A percentile compares a stretch with the other conserved stretches of the same genome.
These are phyloP conservation scores for Thunnus albacares DNA, from an alignment of 2,797 vertebrate species.

Conservation along the genomic window DNA sequence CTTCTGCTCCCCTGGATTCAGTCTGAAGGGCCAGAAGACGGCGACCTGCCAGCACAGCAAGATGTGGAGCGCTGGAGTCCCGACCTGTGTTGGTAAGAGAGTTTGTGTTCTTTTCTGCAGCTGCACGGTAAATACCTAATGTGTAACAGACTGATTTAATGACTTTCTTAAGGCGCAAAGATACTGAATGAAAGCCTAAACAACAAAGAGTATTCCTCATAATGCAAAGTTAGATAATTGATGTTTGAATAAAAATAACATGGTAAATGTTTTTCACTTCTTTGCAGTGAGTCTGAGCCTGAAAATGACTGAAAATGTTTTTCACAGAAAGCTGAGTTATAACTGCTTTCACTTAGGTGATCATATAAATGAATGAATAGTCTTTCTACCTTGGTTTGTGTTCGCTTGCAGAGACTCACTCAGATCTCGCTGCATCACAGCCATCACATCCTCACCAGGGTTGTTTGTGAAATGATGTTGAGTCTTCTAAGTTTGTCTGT, in stretches of 20 bases:
- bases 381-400: slow-evolving; percentile 17
- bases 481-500: background rate
- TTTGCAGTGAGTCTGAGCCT: slow-evolving; percentile 21
- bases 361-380: slow-evolving; percentile 19
- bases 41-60: slow-evolving; percentile 92
- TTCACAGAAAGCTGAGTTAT: background rate
- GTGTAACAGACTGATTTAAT: slow-evolving; percentile 24
- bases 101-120: slow-evolving; percentile 20
- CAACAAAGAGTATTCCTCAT: background rate
- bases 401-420: background rate
- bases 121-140: slow-evolving; percentile 14
- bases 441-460: background rate
- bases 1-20: slow-evolving; percentile 94
- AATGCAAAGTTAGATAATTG: slow-evolving; percentile 25
- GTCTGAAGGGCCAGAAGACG: slow-evolving; percentile 90
- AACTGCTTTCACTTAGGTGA: slow-evolving; percentile 10
- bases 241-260: slow-evolving; percentile 27
- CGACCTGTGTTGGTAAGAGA: slow-evolving; percentile 91
- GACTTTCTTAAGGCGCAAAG: slow-evolving; percentile 11
- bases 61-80: slow-evolving; percentile 89
- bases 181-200: background rate
- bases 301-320: slow-evolving; percentile 13
- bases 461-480: slow-evolving; percentile 14
- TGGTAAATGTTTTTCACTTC: slow-evolving; percentile 2
- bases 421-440: slow-evolving; percentile 7